Evolutionary conservation across 1,140 invertebrate genomes (phyloP).

Genomic region (Microplitis demolitor): DNA sequence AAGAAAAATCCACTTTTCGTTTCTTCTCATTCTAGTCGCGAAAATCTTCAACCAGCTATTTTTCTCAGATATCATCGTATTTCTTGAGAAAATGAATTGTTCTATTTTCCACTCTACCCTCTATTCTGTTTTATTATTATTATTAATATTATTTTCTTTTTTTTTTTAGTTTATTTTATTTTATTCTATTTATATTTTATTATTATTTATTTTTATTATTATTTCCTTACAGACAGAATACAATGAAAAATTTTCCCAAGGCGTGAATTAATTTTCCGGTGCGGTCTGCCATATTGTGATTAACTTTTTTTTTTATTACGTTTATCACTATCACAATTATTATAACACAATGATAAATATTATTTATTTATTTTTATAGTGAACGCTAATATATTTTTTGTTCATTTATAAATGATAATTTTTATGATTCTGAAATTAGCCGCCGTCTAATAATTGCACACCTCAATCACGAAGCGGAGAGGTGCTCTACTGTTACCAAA

Average conservation of each 20-base stretch:
- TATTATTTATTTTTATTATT: not conserved
- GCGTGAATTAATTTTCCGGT: constrained; percentile 12
- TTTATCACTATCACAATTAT: not conserved
- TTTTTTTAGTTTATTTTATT: not conserved
- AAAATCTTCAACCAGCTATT: constrained; percentile 18
- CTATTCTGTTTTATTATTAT: not conserved
- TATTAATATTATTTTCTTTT: not conserved
- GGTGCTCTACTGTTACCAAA: too few relatives aligned
- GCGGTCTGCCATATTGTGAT: constrained; percentile 11
- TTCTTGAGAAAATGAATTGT: constrained; percentile 19
- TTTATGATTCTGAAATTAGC: too few relatives aligned
- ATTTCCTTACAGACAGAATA: not conserved
- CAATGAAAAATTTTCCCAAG: constrained; percentile 11
- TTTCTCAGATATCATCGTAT: constrained; percentile 8
- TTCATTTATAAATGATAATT: too few relatives aligned
- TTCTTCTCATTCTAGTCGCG: not conserved
- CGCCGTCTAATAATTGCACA: too few relatives aligned
- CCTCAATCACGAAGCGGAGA: too few relatives aligned
- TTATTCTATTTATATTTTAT: not conserved
- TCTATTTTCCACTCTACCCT: not conserved
- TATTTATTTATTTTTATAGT: not conserved
- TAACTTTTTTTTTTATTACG: not conserved
- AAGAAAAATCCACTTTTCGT: too few relatives aligned
- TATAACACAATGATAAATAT: not conserved
- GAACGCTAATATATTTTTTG: too few relatives aligned